These are phyloP conservation scores for Pipa parva DNA, from an alignment of 2,113 vertebrate genomes.

Conservation along the genomic window DNA sequence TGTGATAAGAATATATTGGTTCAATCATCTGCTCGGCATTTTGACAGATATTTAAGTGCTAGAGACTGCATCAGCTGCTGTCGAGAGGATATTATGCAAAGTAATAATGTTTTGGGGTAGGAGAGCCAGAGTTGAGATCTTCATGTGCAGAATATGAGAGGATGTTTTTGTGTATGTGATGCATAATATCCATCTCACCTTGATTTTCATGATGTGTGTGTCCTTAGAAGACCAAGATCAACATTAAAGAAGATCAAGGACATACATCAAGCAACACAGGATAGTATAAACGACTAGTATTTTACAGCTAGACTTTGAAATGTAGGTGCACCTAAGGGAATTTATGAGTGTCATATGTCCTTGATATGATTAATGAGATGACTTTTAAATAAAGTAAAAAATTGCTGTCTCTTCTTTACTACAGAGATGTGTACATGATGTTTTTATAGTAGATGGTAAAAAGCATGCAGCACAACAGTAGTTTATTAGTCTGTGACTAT, in stretches of 20 bases:
- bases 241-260: not conserved
- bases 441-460: slow-evolving; percentile 3
- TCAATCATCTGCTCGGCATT: too few relatives aligned
- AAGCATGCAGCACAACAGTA: not conserved
- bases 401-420: slow-evolving; percentile 3
- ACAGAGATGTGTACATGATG: not conserved
- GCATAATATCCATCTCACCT: not conserved
- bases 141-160: not conserved
- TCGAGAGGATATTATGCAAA: too few relatives aligned
- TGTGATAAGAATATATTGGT: too few relatives aligned
- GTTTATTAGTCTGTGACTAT: slow-evolving; percentile 1
- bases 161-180: too few relatives aligned
- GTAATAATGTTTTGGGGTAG: too few relatives aligned
- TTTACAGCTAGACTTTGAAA: not conserved
- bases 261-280: not conserved
- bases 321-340: not conserved
- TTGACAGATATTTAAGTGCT: too few relatives aligned
- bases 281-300: not conserved
- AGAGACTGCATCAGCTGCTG: too few relatives aligned
- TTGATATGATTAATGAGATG: slow-evolving; percentile 1
- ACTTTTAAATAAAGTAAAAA: not conserved
- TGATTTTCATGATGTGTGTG: not conserved
- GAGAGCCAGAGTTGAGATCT: not conserved
- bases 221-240: not conserved
- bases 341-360: not conserved